Base-by-base conservation (phyloP, 2,797 vertebrate species). In the Oceanodroma leucorhoa region DNA sequence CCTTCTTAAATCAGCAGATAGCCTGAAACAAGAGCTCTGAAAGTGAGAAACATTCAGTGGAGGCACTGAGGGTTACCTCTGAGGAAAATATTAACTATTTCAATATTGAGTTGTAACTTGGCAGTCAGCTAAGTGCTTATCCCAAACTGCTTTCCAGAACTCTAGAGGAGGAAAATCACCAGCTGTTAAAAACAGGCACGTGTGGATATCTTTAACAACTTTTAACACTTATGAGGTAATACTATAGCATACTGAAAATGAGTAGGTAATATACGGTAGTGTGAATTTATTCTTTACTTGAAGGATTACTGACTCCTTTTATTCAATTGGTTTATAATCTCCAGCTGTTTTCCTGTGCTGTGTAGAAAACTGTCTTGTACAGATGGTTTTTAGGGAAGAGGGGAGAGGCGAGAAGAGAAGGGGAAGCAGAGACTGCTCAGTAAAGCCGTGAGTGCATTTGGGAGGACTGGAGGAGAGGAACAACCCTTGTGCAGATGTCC, bases 21-120 rank as follows among this genome's bases (percentile, higher is more conserved):
- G 30, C 34, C 67, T 90, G 90, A 93, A 95, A 95, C 57, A 90
- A 75, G 81, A 93, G 71, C 86, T 85, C 45, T 67, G 66, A 79
- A 76, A 72, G 36, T 87, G 77, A 69, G 70, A 76, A 87, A 29
- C 43, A 32, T 67, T 73, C 34, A 30, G 32, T 77, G 69, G 24
- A 88, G 93, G 41, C 34, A 24, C 64, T 36, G 53, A 89, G 62
- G 14, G 30, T 80, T 85, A 83, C 66, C 23, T 60, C 73, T 71
- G 66, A 79, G 43, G 51, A 72, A 79, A 84, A 62, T 36, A 66
- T 82, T 92, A 89, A 90, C 84, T 93, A 1, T 67, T 89, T 90
- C 26, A 40, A 14, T 60, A n/a, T 62, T 36, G 30, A 4, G 5
- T 61, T 80, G 36, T 69, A 77, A 60, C 22, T 61, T 85, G 67